phyloP scores from a whole-genome alignment of 2,113 vertebrate genomes.

The Myanophis thanlyinensis region DNA sequence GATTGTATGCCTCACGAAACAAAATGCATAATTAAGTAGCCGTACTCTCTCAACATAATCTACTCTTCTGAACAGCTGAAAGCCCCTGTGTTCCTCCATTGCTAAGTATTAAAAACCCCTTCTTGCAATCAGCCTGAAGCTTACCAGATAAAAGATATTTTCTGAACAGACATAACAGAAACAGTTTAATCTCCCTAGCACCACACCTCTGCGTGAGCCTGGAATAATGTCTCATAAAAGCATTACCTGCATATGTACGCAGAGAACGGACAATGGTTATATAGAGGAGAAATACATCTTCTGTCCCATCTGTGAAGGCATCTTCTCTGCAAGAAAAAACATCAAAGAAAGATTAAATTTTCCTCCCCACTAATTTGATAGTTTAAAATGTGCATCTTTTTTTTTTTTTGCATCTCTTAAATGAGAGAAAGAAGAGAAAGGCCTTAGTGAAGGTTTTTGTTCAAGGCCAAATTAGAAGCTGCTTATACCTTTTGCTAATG shows the following conservation, averaged over 20 bases:
- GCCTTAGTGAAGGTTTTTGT: slow-evolving; percentile 23
- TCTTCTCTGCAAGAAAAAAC: neutral
- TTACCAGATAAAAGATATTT: slow-evolving; percentile 26
- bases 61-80: slow-evolving; percentile 39
- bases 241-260: neutral
- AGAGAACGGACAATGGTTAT: neutral
- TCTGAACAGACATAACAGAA: slow-evolving; percentile 29
- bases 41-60: slow-evolving; percentile 51
- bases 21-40: slow-evolving; percentile 57
- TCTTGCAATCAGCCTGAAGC: slow-evolving; percentile 5
- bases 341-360: slow-evolving; percentile 18
- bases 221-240: slow-evolving; percentile 9
- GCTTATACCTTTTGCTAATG: neutral
- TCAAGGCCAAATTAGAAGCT: neutral
- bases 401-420: slow-evolving; percentile 13
- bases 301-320: neutral
- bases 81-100: slow-evolving; percentile 24
- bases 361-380: neutral
- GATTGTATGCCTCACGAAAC: slow-evolving; percentile 53
- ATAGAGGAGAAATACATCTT: neutral
- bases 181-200: slow-evolving; percentile 24
- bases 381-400: slow-evolving; percentile 17
- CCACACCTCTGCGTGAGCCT: neutral
- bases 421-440: neutral
- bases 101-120: slow-evolving; percentile 28